Base-by-base conservation (phyloP, 2,113 vertebrate genomes). In the Hippocampus comes region DNA sequence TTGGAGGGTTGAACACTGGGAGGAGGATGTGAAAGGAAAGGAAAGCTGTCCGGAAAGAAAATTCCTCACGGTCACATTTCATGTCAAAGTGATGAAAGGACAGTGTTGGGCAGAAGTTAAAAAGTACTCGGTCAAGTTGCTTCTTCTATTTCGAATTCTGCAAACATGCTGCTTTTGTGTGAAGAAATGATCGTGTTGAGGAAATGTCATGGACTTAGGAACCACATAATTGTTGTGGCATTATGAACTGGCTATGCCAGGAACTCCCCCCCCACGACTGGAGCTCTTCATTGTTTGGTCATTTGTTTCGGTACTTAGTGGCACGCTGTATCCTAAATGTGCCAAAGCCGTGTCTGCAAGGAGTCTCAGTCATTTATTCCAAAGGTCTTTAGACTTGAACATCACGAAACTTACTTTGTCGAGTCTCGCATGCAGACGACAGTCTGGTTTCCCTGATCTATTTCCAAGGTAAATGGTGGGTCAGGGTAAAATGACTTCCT, bases 41-140 rank as follows among this genome's bases (percentile, higher is more conserved):
- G 41, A 67, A 63, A 67, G 51, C 5, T 23, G 63, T 82, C 49
- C 72, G 76, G 68, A 77, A 78, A 80, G 61, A 78, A 67, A 80
- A 77, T 72, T 78, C 61, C 61, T 79, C 61, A 60, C 15, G 4
- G 63, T 80, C 71, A 74, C 30, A 17, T 76, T 84, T 83, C 68
- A 83, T 86, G 87, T 87, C 67, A 11, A 67, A 78, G 76, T 78
- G 76, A 83, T 79, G 67, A 77, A 61, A 81, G 76, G 74, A 71
- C 17, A 20, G 69, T 53, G 64, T 73, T 73, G 30, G 49, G 46
- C 63, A 70, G 21, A 77, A 74, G 56, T 71, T 38, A 38, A 38
- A 38, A 38, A 38, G 34, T 3, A 65, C 67, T 51, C 27, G 34
- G 71, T 71, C 55, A 23, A 68, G 48, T 78, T 72, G 66, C 64